Percentiles rank a stretch among this genome's conserved stretches.
phyloP scores from a whole-genome alignment of 2,797 vertebrate species.

The Hydrolagus colliei region DNA sequence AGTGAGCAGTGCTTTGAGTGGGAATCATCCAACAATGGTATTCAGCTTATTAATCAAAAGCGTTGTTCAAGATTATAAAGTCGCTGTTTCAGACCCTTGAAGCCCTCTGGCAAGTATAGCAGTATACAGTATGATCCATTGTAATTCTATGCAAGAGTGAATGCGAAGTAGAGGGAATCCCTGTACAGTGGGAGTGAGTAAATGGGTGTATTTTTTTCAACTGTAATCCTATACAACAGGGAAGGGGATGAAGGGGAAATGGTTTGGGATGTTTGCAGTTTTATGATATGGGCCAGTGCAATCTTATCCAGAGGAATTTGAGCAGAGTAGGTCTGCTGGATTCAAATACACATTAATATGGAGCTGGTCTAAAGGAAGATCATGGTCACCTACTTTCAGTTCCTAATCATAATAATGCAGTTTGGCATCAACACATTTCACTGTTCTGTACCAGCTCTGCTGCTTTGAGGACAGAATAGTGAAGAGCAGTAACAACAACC shows the following conservation, averaged over 20 bases:
- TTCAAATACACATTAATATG: background rate
- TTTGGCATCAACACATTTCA: background rate
- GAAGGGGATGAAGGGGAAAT: background rate
- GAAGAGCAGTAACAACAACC: background rate
- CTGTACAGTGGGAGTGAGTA: background rate
- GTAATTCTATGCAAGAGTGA: background rate
- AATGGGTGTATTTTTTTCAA: background rate
- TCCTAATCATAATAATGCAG: background rate
- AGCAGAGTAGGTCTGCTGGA: background rate
- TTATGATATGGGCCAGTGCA: background rate
- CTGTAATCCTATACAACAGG: background rate
- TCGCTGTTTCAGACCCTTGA: background rate
- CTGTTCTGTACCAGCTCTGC: background rate
- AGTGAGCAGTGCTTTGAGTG: background rate
- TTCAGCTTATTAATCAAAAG: background rate
- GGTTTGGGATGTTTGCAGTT: background rate
- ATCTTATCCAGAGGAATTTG: too few relatives aligned
- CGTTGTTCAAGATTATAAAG: background rate
- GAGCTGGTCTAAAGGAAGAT: background rate
- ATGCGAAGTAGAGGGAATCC: too few relatives aligned
- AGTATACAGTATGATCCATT: background rate
- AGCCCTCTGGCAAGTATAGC: background rate
- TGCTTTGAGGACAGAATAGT: background rate
- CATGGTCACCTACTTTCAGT: background rate
- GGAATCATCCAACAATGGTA: too few relatives aligned